phyloP scores from a whole-genome alignment of 2,797 vertebrate genomes.

The Chaetodon trifasciatus region DNA sequence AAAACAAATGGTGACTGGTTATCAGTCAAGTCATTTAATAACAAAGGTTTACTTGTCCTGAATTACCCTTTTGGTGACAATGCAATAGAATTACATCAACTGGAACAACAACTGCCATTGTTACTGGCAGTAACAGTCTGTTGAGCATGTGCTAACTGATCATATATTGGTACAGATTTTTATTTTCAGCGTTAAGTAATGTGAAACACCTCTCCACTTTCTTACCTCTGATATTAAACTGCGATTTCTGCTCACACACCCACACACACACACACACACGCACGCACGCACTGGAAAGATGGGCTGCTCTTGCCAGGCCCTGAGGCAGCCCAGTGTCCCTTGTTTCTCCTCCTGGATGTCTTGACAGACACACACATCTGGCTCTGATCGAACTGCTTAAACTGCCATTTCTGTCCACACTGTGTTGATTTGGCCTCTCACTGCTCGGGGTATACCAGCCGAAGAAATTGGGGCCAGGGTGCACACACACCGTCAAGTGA shows the following conservation, averaged over 20 bases:
- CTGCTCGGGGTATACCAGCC: constrained; percentile 26
- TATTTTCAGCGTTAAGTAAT: constrained; percentile 6
- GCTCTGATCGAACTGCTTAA: constrained; percentile 68
- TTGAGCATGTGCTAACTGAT: constrained; percentile 18
- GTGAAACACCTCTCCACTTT: constrained; percentile 14
- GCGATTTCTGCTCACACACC: constrained; percentile 27
- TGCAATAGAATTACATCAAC: constrained; percentile 4
- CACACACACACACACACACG: constrained; percentile 18
- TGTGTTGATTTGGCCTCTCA: constrained; percentile 38
- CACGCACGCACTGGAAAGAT: constrained; percentile 47
- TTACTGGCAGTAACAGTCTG: not conserved
- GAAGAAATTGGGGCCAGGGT: constrained; percentile 36
- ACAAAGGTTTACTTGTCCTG: not conserved
- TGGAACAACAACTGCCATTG: not conserved
- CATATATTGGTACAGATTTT: constrained; percentile 12
- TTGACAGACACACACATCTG: constrained; percentile 76
- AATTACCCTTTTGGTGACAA: not conserved
- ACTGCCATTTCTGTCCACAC: constrained; percentile 26
- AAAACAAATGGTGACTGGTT: not conserved
- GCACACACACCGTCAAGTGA: constrained; percentile 34
- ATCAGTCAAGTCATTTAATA: not conserved
- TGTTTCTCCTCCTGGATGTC: constrained; percentile 52
- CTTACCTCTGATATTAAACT: constrained; percentile 13
- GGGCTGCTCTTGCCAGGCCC: constrained; percentile 40
- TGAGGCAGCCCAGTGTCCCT: constrained; percentile 50